phyloP scores from a whole-genome alignment of 2,113 vertebrate species.

The Daphoenositta chrysoptera region DNA sequence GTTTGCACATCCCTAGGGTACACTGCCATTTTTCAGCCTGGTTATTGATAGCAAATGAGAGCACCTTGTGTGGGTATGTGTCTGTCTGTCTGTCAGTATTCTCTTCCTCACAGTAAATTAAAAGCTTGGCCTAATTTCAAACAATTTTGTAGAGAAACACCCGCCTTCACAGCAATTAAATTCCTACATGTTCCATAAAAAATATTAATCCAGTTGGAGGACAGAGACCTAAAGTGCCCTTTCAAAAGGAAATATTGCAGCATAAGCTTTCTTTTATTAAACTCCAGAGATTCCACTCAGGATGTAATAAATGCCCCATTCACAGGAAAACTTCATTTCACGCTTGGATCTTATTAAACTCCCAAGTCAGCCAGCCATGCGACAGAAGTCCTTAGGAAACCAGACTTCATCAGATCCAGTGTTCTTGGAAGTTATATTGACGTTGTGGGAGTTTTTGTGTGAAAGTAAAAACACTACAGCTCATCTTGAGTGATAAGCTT shows the following conservation, averaged over 20 bases:
- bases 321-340: conserved; percentile 33
- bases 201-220: conserved; percentile 26
- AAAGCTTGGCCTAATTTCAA: neutral
- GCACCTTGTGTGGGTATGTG: neutral
- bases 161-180: neutral
- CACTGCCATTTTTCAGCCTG: neutral
- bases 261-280: conserved; percentile 54
- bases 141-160: neutral
- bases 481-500: conserved; percentile 43
- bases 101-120: neutral
- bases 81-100: neutral
- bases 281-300: conserved; percentile 32
- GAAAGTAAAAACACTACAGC: conserved; percentile 14
- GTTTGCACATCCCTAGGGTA: neutral
- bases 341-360: conserved; percentile 45
- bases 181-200: neutral
- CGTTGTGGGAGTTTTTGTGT: conserved; percentile 43
- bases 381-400: conserved; percentile 43
- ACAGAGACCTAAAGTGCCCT: conserved; percentile 30
- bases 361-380: conserved; percentile 28
- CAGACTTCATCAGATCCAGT: conserved; percentile 41
- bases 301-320: conserved; percentile 44
- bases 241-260: conserved; percentile 49
- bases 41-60: neutral
- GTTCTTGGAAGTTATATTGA: conserved; percentile 42